phyloP scores from a whole-genome alignment of 35 echinoderm and acorn worm genomes.

The Ptychodera flava region DNA sequence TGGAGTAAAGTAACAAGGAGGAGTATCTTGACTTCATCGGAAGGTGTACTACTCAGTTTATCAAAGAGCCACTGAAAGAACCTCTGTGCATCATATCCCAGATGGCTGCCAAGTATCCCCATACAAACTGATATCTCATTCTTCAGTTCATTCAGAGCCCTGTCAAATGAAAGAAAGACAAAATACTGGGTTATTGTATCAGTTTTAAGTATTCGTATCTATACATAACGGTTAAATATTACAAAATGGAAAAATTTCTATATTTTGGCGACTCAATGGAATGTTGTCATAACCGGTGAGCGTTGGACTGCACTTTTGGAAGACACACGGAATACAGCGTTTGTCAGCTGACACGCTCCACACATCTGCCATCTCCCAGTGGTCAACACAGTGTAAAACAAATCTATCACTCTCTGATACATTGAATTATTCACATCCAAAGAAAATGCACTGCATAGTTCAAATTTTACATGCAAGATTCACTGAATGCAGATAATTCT shows the following conservation, averaged over 20 bases:
- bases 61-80: slow-evolving; percentile 54
- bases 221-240: background rate
- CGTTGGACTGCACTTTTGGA: no score
- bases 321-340: no score
- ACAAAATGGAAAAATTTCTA: background rate
- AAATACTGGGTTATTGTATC: background rate
- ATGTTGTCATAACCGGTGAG: no score
- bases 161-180: background rate
- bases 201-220: background rate
- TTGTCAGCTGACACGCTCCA: no score
- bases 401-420: no score
- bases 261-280: background rate
- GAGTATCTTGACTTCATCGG: slow-evolving; percentile 44
- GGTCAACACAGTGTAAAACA: no score
- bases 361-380: no score
- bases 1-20: slow-evolving; percentile 36
- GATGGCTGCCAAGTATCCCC: background rate
- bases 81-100: slow-evolving; percentile 8
- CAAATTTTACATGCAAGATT: no score
- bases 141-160: background rate
- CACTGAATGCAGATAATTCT: no score
- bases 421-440: no score
- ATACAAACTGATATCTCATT: background rate
- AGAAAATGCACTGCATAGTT: no score
- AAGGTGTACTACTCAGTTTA: slow-evolving; percentile 23